These are phyloP conservation scores for Bimastos eiseni DNA, from an alignment of 2,888 invertebrate genomes.

Conservation along the genomic window DNA sequence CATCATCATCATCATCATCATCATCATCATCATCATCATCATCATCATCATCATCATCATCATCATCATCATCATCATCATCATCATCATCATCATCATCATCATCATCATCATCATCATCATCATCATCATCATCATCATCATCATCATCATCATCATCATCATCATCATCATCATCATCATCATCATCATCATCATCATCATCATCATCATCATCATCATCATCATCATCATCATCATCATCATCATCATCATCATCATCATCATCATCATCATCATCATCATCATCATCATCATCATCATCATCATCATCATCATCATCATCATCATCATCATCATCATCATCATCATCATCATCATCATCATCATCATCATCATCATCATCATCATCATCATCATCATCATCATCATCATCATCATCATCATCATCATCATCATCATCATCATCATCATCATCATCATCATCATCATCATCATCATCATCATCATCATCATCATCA, in stretches of 20 bases:
- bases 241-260: neutral
- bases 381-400: constrained; percentile 28
- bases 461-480: too few relatives aligned
- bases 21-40: neutral
- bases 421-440: constrained; percentile 4
- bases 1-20: neutral
- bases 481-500: too few relatives aligned
- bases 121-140: constrained; percentile 10
- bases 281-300: constrained; percentile 22
- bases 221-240: constrained; percentile 20
- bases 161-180: constrained; percentile 7
- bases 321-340: neutral
- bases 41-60: constrained; percentile 19
- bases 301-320: constrained; percentile 24
- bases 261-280: constrained; percentile 21
- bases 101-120: constrained; percentile 14
- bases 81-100: constrained; percentile 9
- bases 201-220: constrained; percentile 20
- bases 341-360: constrained; percentile 27
- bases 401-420: neutral
- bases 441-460: too few relatives aligned
- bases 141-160: constrained; percentile 13
- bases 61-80: constrained; percentile 19
- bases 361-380: constrained; percentile 32
- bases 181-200: constrained; percentile 17